Evolutionary conservation across 2,113 vertebrate genomes (phyloP).

Genomic region (Lates calcarifer): DNA sequence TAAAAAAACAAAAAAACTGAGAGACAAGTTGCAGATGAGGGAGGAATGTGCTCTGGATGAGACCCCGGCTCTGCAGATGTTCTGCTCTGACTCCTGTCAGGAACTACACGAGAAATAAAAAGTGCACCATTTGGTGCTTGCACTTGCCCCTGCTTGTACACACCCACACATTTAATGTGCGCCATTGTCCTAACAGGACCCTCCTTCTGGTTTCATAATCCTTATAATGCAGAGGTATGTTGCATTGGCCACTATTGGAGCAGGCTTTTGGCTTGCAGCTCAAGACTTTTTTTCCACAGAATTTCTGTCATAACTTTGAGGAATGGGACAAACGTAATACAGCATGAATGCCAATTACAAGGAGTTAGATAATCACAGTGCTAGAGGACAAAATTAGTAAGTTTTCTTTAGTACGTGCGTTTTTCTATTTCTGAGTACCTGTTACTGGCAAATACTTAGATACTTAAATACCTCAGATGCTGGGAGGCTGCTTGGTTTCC

Average conservation of each 20-base stretch:
- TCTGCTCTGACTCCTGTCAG: constrained; percentile 8
- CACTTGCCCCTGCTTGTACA: constrained; percentile 74
- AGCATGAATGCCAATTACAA: constrained; percentile 8
- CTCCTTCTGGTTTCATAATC: constrained; percentile 45
- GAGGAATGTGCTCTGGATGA: constrained; percentile 52
- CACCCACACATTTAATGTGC: constrained; percentile 57
- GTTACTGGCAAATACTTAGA: background rate
- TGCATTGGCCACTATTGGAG: background rate
- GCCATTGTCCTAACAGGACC: constrained; percentile 31
- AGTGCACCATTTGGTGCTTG: constrained; percentile 31
- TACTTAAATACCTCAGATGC: too few relatives aligned
- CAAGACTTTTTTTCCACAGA: background rate
- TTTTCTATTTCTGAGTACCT: background rate
- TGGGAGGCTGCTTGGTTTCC: background rate
- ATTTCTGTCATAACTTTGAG: constrained; percentile 7
- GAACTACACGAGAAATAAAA: constrained; percentile 33
- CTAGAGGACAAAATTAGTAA: too few relatives aligned
- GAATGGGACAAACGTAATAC: background rate
- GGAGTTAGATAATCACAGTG: constrained; percentile 4
- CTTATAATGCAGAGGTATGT: constrained; percentile 12
- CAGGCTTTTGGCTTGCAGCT: constrained; percentile 2
- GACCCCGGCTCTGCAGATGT: background rate
- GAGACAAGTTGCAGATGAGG: constrained; percentile 53
- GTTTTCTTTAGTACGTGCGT: too few relatives aligned
- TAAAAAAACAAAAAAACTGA: constrained; percentile 10